These are phyloP conservation scores for Phymanthus crucifer DNA, from an alignment of 92 coral and sea anemone genomes.

Conservation along the genomic window DNA sequence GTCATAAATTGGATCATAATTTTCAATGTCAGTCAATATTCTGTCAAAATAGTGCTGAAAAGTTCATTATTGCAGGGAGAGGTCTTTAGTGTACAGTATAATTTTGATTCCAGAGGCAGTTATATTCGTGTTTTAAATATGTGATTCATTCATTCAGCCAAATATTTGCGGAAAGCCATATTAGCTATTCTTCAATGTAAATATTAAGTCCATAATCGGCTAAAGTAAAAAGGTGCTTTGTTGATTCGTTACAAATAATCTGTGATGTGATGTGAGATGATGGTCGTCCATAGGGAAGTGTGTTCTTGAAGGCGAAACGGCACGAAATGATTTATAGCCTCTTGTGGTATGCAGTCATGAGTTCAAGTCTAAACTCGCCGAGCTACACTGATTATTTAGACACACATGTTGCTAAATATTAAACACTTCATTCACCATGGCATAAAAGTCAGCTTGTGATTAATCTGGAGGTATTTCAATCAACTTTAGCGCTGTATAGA, in stretches of 20 bases:
- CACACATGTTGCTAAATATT: neutral
- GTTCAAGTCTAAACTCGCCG: neutral
- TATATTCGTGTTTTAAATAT: neutral
- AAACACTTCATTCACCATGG: neutral
- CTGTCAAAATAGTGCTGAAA: neutral
- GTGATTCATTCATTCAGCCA: neutral
- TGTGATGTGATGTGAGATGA: neutral
- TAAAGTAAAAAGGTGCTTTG: neutral
- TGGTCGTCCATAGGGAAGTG: too few species aligned
- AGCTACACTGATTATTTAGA: neutral
- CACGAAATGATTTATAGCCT: neutral
- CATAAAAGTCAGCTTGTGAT: neutral
- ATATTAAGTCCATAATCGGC: conserved; percentile 13
- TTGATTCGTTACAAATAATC: neutral
- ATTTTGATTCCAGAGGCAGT: neutral
- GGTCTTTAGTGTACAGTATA: neutral
- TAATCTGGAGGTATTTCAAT: neutral
- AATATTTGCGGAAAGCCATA: conserved; percentile 1
- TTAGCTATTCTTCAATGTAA: neutral
- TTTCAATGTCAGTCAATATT: conserved; percentile 1
- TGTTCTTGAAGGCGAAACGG: neutral
- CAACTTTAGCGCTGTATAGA: neutral
- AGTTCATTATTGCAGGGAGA: neutral
- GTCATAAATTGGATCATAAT: neutral
- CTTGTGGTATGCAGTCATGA: neutral